A percentile compares a stretch with the other conserved stretches of the same genome.
These are phyloP conservation scores for Hucho hucho DNA, from an alignment of 2,113 vertebrate genomes.

Conservation along the genomic window DNA sequence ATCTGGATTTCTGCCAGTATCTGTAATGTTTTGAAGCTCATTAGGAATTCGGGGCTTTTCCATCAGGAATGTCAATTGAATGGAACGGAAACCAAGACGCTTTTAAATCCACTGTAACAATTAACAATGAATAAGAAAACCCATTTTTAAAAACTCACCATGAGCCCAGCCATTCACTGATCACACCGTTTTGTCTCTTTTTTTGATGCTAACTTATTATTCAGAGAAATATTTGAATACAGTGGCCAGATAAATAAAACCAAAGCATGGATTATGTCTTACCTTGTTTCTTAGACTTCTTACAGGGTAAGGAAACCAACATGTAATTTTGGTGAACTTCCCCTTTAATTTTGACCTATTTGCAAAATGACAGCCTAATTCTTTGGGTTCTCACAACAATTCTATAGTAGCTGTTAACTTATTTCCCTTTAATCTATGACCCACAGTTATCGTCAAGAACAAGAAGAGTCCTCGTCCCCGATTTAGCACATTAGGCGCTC, in stretches of 20 bases:
- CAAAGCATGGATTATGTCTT: no score
- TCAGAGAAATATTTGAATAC: slow-evolving; percentile 23
- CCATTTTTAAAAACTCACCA: slow-evolving; percentile 31
- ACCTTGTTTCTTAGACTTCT: no score
- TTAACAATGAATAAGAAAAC: slow-evolving; percentile 64
- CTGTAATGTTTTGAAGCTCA: slow-evolving; percentile 71
- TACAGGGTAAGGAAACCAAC: no score
- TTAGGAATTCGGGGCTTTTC: slow-evolving; percentile 73
- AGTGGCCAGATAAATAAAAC: no score
- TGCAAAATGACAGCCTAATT: neutral
- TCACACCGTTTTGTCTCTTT: neutral
- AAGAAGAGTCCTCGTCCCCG: slow-evolving; percentile 31
- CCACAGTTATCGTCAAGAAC: slow-evolving; percentile 24
- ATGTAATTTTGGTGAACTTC: no score
- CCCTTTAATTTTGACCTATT: neutral
- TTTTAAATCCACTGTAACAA: slow-evolving; percentile 66
- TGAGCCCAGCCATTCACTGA: neutral
- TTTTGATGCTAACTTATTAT: slow-evolving; percentile 7
- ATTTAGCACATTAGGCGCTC: slow-evolving; percentile 52
- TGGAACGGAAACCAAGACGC: slow-evolving; percentile 61
- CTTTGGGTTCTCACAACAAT: slow-evolving; percentile 1
- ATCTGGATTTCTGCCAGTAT: slow-evolving; percentile 61
- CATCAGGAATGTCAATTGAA: slow-evolving; percentile 69
- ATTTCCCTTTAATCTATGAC: slow-evolving; percentile 15
- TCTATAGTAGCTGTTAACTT: slow-evolving; percentile 5